Percentiles rank a stretch among this genome's conserved stretches.
Evolutionary conservation across 1,140 invertebrate genomes (phyloP).

Genomic region (Bombus ignitus): DNA sequence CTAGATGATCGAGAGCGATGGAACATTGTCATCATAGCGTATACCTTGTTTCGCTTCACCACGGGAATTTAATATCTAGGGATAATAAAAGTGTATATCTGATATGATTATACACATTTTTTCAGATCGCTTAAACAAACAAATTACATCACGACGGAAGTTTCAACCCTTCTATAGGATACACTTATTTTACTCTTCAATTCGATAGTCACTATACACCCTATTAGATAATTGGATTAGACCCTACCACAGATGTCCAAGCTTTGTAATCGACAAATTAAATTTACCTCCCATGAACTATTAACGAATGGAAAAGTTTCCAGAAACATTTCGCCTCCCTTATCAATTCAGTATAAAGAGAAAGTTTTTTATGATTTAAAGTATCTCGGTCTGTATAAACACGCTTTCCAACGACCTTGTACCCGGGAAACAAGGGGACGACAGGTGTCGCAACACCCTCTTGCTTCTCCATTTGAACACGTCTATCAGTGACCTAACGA

Average conservation of each 20-base stretch:
- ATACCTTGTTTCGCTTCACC: conserved; percentile 17
- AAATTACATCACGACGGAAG: not conserved
- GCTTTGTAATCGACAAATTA: not conserved
- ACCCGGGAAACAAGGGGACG: not conserved
- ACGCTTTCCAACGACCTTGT: conserved; percentile 7
- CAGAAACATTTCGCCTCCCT: not conserved
- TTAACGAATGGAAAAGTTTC: not conserved
- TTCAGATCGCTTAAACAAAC: not conserved
- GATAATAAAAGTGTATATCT: not conserved
- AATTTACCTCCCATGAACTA: not conserved
- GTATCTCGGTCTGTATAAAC: not conserved
- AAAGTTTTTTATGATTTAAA: not conserved
- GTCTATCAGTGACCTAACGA: conserved; percentile 9
- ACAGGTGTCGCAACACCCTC: conserved; percentile 30
- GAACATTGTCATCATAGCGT: conserved; percentile 32
- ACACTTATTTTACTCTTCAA: not conserved
- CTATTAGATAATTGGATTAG: too few species aligned
- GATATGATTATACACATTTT: not conserved
- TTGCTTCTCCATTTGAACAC: not conserved
- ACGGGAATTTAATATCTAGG: conserved; percentile 19
- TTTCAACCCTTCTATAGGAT: not conserved
- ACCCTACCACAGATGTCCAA: not conserved
- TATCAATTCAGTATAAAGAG: not conserved
- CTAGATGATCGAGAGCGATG: conserved; percentile 39
- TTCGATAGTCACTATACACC: not conserved